Conservation (phyloP, 1,140 invertebrate genomes). For the Camponotus floridanus region DNA sequence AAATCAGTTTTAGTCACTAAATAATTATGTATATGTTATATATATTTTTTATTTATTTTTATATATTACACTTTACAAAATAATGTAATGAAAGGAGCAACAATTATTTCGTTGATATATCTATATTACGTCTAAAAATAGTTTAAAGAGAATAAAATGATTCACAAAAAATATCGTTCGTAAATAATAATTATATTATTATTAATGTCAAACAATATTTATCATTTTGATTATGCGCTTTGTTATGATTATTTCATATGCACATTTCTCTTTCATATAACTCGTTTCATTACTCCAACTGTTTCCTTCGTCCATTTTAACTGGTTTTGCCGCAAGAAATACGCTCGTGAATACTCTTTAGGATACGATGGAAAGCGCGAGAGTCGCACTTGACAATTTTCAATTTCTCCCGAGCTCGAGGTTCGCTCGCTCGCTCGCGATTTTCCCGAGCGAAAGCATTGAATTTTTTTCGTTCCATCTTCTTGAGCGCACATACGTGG, state of each 20-base stretch:
- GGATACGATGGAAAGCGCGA: constrained; percentile 52
- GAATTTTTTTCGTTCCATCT: constrained; percentile 59
- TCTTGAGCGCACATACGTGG: constrained; percentile 32
- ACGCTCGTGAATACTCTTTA: constrained; percentile 20
- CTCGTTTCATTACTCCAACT: constrained; percentile 34
- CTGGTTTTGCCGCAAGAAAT: constrained; percentile 42
- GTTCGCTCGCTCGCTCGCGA: constrained; percentile 44
- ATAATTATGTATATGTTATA: not conserved
- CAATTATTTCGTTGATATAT: not conserved
- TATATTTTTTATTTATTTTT: too few species aligned
- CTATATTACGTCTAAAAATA: not conserved
- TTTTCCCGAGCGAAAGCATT: constrained; percentile 55
- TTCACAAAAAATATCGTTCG: not conserved
- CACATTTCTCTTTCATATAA: not conserved
- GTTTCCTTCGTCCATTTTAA: not conserved
- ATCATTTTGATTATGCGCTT: constrained; percentile 20
- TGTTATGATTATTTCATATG: constrained; percentile 4
- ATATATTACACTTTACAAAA: not conserved
- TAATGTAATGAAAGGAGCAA: not conserved
- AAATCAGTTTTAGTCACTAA: not conserved
- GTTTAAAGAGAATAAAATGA: not conserved
- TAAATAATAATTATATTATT: too few species aligned
- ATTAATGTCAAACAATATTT: not conserved
- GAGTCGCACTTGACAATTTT: constrained; percentile 66
- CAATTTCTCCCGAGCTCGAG: constrained; percentile 57